These are phyloP conservation scores for Atethmia centrago DNA, from an alignment of 2,888 invertebrate species.

Conservation along the genomic window DNA sequence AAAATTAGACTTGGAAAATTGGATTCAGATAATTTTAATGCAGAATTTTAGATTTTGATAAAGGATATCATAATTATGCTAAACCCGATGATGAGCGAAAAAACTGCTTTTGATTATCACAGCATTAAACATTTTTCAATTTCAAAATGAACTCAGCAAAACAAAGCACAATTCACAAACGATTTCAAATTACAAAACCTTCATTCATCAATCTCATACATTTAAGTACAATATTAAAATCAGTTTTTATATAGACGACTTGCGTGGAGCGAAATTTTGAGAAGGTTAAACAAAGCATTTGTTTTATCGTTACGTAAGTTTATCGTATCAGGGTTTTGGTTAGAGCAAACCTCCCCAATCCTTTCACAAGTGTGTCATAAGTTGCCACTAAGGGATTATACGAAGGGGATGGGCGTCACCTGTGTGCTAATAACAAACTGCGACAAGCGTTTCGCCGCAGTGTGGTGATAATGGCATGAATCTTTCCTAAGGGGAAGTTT, in stretches of 20 bases:
- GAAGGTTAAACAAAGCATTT: constrained; percentile 20
- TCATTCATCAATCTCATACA: constrained; percentile 29
- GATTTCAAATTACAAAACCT: constrained; percentile 21
- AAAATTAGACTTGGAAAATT: neutral
- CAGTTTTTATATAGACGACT: constrained; percentile 54
- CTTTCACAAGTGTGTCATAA: constrained; percentile 48
- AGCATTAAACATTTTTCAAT: neutral
- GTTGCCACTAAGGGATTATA: constrained; percentile 49
- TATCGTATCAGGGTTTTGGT: constrained; percentile 42
- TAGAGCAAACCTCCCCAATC: constrained; percentile 17
- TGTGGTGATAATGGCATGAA: constrained; percentile 46
- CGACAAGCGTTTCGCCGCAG: constrained; percentile 52
- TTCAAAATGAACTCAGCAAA: constrained; percentile 15
- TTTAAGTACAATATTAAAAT: constrained; percentile 51
- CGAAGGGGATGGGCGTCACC: constrained; percentile 48
- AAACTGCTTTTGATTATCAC: constrained; percentile 9
- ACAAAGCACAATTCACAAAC: constrained; percentile 8
- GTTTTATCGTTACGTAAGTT: constrained; percentile 33
- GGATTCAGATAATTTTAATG: neutral
- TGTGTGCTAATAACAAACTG: constrained; percentile 56
- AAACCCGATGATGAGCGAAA: neutral
- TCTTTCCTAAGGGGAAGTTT: constrained; percentile 47
- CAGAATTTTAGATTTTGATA: neutral
- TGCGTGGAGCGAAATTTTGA: constrained; percentile 60
- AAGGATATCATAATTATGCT: neutral